These are phyloP conservation scores for Grammomys dolichurus DNA, from an alignment of 2,113 vertebrate species.

Conservation along the genomic window DNA sequence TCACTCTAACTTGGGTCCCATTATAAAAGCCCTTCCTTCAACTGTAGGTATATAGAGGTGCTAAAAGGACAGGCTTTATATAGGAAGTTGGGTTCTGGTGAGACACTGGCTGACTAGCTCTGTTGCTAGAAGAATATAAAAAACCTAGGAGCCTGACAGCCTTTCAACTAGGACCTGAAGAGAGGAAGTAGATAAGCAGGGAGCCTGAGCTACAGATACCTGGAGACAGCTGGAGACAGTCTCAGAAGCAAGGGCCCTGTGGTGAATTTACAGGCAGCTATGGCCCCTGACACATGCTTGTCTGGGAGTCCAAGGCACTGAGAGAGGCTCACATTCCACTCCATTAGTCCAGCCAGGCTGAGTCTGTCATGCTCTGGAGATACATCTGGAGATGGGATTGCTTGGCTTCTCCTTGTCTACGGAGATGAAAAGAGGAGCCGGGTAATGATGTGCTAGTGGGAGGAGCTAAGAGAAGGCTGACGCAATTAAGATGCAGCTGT, in stretches of 20 bases:
- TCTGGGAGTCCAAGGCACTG: not conserved
- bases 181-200: not conserved
- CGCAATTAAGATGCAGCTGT: not conserved
- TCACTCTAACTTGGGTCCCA: not conserved
- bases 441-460: no score
- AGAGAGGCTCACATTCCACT: not conserved
- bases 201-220: not conserved
- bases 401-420: not conserved
- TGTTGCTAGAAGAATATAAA: not conserved
- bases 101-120: not conserved
- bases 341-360: not conserved
- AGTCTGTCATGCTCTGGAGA: not conserved
- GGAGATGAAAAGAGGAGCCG: not conserved
- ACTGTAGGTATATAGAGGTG: not conserved
- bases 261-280: not conserved
- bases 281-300: fast-evolving
- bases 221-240: no score
- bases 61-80: no score
- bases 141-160: no score
- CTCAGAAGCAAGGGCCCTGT: not conserved
- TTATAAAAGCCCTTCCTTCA: not conserved
- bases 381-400: not conserved
- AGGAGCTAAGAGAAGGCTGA: not conserved
- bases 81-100: not conserved
- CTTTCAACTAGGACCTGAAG: not conserved